Conservation (phyloP, 2,797 vertebrate species). For the Scomberomorus guttatus region DNA sequence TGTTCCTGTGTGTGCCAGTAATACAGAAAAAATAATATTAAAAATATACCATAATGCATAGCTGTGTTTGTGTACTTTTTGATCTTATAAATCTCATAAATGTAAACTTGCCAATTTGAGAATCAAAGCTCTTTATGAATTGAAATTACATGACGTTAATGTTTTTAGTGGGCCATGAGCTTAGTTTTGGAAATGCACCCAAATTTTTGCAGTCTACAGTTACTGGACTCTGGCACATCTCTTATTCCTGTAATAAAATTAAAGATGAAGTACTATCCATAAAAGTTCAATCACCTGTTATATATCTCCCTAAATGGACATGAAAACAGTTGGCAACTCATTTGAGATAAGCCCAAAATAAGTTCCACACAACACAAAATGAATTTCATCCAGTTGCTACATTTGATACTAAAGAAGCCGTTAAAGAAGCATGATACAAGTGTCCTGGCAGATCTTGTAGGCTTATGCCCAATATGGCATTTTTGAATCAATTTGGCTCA, state of each 20-base stretch:
- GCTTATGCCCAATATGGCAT: too few species aligned
- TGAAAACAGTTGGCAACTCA: constrained; percentile 52
- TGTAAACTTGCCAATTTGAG: neutral
- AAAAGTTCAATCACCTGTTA: constrained; percentile 15
- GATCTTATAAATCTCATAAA: neutral
- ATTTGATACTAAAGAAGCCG: neutral
- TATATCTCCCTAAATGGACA: constrained; percentile 52
- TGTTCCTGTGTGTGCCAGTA: neutral
- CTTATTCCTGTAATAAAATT: constrained; percentile 59
- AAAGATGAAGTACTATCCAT: constrained; percentile 37
- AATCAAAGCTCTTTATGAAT: neutral
- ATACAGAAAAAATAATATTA: neutral
- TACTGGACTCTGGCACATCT: constrained; percentile 44
- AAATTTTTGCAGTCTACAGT: constrained; percentile 41
- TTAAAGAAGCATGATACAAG: constrained; percentile 16
- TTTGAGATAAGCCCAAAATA: constrained; percentile 25
- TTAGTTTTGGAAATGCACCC: constrained; percentile 36
- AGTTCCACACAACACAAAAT: too few species aligned
- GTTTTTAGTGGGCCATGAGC: neutral
- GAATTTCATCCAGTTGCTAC: too few species aligned
- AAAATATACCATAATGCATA: neutral
- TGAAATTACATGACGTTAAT: neutral
- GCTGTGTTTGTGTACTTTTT: neutral
- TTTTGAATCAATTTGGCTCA: too few species aligned
- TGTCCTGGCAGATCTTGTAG: neutral